Base-by-base conservation (phyloP, 2,797 vertebrate species). In the Brotula barbata region DNA sequence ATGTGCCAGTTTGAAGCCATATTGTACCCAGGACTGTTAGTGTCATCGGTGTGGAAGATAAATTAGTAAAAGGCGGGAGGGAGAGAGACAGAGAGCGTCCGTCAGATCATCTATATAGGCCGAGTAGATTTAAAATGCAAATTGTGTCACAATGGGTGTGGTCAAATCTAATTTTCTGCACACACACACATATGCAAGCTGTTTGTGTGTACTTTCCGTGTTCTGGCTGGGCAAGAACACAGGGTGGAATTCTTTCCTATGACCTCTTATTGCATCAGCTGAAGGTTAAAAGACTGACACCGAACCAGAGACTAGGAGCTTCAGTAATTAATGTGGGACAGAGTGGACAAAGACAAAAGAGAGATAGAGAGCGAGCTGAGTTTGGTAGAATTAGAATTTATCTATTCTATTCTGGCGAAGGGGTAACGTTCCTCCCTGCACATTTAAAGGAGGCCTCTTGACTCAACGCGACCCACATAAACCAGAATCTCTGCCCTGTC, bases 181-280 rank as follows among this genome's bases (percentile, higher is more conserved):
- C 11, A 40, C n/a, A 62, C 4, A 25, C 12, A 37, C 3, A 17
- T 13, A 43, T 3, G 43, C 34, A 46, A 1, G 6, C 37, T 14
- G 12, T 48, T 49, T 36, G 46, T 34, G 36, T 40, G 37, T 15
- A 33, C 28, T 36, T 53, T 28, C 46, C 40, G 37, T 58, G 28
- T 23, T 53, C 28, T 41, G 63, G 28, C 55, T 63, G 34, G 63
- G 57, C 62, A 68, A 61, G 64, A 75, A 79, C 68, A 62, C 43
- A 74, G 64, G 46, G 40, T 48, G 44, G 31, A 51, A 75, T 56
- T 75, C 44, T 68, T 7, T 64, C 61, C 64, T 58, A 66, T 88
- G 86, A 66, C 84, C 61, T 81, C 49, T 25, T 64, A 70, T 87
- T 87, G 81, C 87, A 85, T 88, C 87, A 88, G 78, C 66, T 71